Evolutionary conservation across 2,113 vertebrate species (phyloP), one percentile per base, ranked within the genome.

Genomic region (Balaeniceps rex): DNA sequence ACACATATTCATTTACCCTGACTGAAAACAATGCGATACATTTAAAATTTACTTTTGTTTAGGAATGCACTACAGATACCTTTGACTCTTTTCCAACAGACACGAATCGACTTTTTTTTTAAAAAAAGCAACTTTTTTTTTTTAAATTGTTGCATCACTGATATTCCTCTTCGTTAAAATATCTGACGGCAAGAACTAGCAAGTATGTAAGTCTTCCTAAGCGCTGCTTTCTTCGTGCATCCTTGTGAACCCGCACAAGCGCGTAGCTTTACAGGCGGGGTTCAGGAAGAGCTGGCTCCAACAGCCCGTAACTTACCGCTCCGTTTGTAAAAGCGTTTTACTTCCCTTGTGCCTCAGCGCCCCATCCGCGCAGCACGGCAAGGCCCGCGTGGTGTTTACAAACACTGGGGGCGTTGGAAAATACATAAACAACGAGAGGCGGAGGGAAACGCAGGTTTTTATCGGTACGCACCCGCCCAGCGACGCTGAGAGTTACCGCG

Each of bases 21-120:
- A 40, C 28, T 1, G 4, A 80, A 88, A 26, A 0, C 6, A 4
- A 31, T 4, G 10, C 0, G 3, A 7, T 16, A 29, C 16, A 14
- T 44, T 49, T n/a, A 66, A 68, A 47, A 40, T 24, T 44, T n/a
- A 38, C 22, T 42, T 74, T 26, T 52, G 36, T 17, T 49, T 51
- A 60, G 11, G 72, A 83, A 46, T 2, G 7, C 33, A n/a, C 36
- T 29, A 31, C 21, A 36, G 24, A 23, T 5, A 36, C 12, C 19
- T 70, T 34, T 42, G n/a, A 75, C 38, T 58, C 14, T 54, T 55
- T 54, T 4, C 63, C 25, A 29, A 42, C 6, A 51, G 13, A 33
- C 11, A 13, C 2, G 13, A 77, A 55, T 10, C 10, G 1, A 2
- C 31, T 17, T 11, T 3, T n/a, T 8, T 34, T 82, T 29, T 42